These are phyloP conservation scores for Myrmophylax atrothorax DNA, from an alignment of 2,113 vertebrate species.

Conservation along the genomic window DNA sequence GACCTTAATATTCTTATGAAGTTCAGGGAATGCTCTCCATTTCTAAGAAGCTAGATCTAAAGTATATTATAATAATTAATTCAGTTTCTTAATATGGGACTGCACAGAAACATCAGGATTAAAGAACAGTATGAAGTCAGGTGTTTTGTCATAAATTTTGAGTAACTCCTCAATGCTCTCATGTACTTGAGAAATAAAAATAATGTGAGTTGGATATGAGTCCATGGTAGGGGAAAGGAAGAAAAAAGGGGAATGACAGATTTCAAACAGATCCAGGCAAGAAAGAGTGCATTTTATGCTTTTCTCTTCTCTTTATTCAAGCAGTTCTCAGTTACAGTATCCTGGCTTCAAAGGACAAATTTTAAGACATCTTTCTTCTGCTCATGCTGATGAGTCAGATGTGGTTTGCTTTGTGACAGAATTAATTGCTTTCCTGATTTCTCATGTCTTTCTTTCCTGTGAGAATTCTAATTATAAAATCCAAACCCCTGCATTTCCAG, in stretches of 20 bases:
- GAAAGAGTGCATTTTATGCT: not conserved
- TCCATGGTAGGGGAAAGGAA: not conserved
- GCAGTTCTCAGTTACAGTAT: not conserved
- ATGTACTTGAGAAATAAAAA: not conserved
- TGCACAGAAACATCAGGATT: not conserved
- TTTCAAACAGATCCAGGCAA: not conserved
- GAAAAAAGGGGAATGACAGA: not conserved
- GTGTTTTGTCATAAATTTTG: not conserved
- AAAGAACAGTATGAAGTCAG: not conserved
- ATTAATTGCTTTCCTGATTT: slow-evolving; percentile 1
- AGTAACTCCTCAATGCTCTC: not conserved
- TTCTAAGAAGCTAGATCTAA: not conserved
- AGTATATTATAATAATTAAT: not conserved
- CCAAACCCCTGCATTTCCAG: not conserved
- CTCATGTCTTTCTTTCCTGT: not conserved
- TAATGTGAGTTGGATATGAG: not conserved
- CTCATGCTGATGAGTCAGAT: slow-evolving; percentile 16
- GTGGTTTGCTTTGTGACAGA: not conserved
- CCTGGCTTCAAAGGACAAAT: not conserved
- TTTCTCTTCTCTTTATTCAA: not conserved
- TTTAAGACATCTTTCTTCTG: not conserved
- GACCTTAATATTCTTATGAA: not conserved
- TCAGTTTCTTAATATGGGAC: not conserved
- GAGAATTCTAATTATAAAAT: slow-evolving; percentile 1
- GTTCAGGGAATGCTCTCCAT: not conserved